These are phyloP conservation scores for Gadus macrocephalus DNA, from an alignment of 2,113 vertebrate genomes.

Conservation along the genomic window DNA sequence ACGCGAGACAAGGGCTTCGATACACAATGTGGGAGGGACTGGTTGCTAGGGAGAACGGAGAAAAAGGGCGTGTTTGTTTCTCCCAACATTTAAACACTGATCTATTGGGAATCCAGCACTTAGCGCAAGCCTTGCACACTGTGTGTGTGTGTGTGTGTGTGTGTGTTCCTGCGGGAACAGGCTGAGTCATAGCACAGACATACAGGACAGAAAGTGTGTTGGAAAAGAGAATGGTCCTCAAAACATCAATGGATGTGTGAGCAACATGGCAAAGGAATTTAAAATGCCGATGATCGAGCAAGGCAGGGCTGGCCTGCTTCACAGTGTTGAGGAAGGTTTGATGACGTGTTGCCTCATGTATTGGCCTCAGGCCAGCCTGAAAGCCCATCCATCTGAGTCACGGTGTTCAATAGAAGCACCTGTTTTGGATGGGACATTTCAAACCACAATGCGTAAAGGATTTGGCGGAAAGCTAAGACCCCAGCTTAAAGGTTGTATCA, in stretches of 20 bases:
- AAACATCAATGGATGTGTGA: too few relatives aligned
- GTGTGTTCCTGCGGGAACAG: constrained; percentile 58
- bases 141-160: constrained; percentile 36
- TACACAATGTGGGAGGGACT: too few relatives aligned
- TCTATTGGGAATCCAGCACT: constrained; percentile 36
- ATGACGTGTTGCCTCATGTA: background rate
- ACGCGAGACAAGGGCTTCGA: too few relatives aligned
- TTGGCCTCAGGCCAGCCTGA: constrained; percentile 18
- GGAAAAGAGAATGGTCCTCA: background rate
- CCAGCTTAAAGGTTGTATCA: background rate
- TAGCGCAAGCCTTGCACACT: constrained; percentile 46
- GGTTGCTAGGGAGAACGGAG: too few relatives aligned
- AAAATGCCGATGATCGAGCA: background rate
- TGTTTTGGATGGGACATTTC: constrained; percentile 2
- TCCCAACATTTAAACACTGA: constrained; percentile 34
- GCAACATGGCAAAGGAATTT: background rate
- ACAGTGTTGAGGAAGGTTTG: background rate
- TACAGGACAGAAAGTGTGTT: background rate
- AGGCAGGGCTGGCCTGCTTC: background rate
- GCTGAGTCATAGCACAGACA: constrained; percentile 62
- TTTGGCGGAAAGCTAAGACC: too few relatives aligned
- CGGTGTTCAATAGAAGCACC: background rate
- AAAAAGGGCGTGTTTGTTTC: constrained; percentile 10
- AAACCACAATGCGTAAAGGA: background rate
- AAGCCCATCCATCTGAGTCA: constrained; percentile 9